Evolutionary conservation across 2,113 vertebrate genomes (phyloP), one percentile per base, ranked within the genome.

Genomic region (Chunga burmeisteri): DNA sequence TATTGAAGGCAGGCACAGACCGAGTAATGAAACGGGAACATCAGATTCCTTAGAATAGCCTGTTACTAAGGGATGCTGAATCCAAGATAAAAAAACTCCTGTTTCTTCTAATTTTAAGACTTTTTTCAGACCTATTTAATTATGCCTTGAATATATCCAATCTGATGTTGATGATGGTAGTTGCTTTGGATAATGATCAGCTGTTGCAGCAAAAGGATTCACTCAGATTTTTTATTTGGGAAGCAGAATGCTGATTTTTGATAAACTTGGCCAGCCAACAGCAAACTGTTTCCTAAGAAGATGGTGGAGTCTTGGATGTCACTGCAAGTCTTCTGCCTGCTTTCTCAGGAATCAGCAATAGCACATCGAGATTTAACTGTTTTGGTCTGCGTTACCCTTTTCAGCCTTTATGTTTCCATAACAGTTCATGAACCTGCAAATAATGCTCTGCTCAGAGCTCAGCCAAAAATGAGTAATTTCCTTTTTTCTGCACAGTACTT

Each of bases 21-120:
- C 72, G 86, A 73, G 86, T 72, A 75, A 70, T 87, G 82, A 91
- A 91, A 79, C 53, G 92, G 89, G 89, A 89, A 66, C 91, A 73
- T 77, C 32, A 38, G 66, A 84, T 97, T 81, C 83, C 93, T 93
- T 44, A 91, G 91, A 93, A 86, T 78, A 94, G 86, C 74, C 71
- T 93, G 85, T 89, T 97, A 91, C 79, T 81, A 74, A 92, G 91
- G 87, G 80, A 73, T 95, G 85, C 66, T 82, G 96, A 94, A 87
- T 78, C 86, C 77, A 89, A 85, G 86, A 85, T 63, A 90, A 90
- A 93, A 83, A 22, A 90, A 18, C 53, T 88, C 58, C 87, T 66
- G 36, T 95, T 95, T 86, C 84, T 87, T 85, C 77, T 91, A 36
- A 68, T 94, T 92, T 88, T 59, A 25, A 78, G 84, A 47, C 72